These are phyloP conservation scores for Morpho achilles DNA, from an alignment of 2,888 invertebrate species.

Conservation along the genomic window DNA sequence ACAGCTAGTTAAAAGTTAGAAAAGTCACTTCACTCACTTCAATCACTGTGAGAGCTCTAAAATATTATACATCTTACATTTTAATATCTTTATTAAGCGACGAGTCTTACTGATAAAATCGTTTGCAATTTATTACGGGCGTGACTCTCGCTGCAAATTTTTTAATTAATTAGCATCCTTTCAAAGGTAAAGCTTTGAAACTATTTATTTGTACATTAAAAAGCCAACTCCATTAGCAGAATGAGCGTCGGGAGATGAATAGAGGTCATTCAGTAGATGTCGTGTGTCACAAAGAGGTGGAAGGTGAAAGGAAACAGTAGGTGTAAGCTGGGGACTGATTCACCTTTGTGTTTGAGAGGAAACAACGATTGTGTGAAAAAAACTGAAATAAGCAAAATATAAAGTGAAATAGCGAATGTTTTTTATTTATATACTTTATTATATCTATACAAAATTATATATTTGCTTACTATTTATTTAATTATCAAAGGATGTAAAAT, in stretches of 20 bases:
- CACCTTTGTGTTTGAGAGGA: constrained; percentile 21
- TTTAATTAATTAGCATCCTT: constrained; percentile 62
- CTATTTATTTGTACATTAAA: constrained; percentile 66
- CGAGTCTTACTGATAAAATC: constrained; percentile 22
- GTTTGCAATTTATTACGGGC: constrained; percentile 16
- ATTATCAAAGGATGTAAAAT: no score
- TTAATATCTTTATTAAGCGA: constrained; percentile 14
- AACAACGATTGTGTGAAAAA: constrained; percentile 25
- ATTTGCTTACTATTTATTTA: no score
- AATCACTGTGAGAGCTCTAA: not conserved
- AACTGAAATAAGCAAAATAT: constrained; percentile 17
- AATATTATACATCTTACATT: constrained; percentile 11
- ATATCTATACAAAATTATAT: no score
- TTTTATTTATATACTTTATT: not conserved
- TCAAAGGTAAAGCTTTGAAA: constrained; percentile 44
- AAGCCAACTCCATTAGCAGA: constrained; percentile 73
- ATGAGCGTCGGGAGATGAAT: constrained; percentile 65
- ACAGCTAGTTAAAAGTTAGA: no score
- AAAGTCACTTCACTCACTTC: no score
- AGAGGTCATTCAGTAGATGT: constrained; percentile 63
- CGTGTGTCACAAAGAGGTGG: constrained; percentile 51
- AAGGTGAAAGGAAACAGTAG: constrained; percentile 37
- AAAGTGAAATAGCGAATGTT: constrained; percentile 2
- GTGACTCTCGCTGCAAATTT: constrained; percentile 23
- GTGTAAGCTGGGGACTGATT: constrained; percentile 26